Conservation (phyloP, 2,113 vertebrate genomes). For the Scartelaos histophorus region DNA sequence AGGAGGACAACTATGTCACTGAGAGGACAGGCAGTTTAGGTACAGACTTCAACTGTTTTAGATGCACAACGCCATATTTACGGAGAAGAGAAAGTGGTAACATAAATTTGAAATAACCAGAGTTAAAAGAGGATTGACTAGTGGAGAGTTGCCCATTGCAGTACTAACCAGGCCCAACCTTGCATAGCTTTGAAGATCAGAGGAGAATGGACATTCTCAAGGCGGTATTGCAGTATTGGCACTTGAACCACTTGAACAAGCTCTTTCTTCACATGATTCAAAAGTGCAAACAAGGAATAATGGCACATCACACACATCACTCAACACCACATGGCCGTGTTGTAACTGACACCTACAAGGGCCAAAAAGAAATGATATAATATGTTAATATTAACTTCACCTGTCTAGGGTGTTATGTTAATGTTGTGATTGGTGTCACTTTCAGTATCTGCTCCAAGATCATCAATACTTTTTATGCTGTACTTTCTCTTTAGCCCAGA, state of each 20-base stretch:
- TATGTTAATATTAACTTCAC: background rate
- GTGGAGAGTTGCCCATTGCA: too few species aligned
- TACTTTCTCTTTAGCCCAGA: background rate
- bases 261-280: background rate
- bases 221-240: background rate
- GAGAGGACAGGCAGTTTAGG: background rate
- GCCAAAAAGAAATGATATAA: background rate
- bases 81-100: background rate
- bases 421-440: background rate
- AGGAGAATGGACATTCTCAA: too few species aligned
- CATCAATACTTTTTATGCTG: background rate
- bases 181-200: too few species aligned
- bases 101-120: background rate
- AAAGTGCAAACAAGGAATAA: background rate
- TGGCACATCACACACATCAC: background rate
- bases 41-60: background rate
- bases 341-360: background rate
- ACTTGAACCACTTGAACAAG: background rate
- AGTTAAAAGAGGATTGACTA: background rate
- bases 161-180: too few species aligned
- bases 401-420: background rate
- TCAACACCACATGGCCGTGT: background rate
- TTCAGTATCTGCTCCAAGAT: background rate
- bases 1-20: slow-evolving; percentile 6
- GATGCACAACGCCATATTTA: background rate